Evolutionary conservation across 2,797 vertebrate species (phyloP).

Genomic region (Lacerta agilis): DNA sequence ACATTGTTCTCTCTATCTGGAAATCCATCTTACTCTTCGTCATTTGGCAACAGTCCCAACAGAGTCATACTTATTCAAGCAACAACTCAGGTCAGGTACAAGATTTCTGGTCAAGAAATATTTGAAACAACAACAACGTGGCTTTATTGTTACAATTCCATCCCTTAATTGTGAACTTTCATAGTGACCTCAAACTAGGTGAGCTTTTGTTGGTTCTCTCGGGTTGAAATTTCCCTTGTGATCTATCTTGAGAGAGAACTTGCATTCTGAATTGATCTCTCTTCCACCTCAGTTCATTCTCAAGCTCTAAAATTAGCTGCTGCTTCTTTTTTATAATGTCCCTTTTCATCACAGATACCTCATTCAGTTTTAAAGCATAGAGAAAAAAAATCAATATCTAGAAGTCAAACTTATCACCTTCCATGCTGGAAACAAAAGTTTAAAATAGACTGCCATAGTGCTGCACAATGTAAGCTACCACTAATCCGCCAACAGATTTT

Average conservation of each 20-base stretch:
- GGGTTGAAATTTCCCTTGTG: background rate
- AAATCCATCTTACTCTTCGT: background rate
- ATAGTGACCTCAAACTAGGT: slow-evolving; percentile 4
- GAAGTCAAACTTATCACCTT: slow-evolving; percentile 32
- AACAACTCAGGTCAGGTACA: background rate
- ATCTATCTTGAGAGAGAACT: slow-evolving; percentile 14
- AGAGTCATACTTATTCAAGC: background rate
- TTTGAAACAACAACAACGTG: background rate
- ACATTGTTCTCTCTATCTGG: background rate
- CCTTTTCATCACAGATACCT: slow-evolving; percentile 22
- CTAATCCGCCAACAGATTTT: background rate
- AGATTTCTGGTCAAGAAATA: background rate
- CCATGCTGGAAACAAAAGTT: slow-evolving; percentile 37
- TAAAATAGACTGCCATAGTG: slow-evolving; percentile 8
- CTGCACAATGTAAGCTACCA: slow-evolving; percentile 21
- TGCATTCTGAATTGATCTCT: slow-evolving; percentile 19
- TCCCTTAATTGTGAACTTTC: slow-evolving; percentile 12
- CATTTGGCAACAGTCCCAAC: background rate
- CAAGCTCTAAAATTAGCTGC: slow-evolving; percentile 30
- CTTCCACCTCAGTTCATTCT: slow-evolving; percentile 29
- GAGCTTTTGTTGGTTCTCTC: slow-evolving; percentile 5
- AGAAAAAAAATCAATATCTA: slow-evolving; percentile 6
- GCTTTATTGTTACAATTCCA: background rate
- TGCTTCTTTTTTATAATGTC: slow-evolving; percentile 10
- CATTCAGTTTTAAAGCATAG: slow-evolving; percentile 1